A percentile compares a stretch with the other conserved stretches of the same genome.
Evolutionary conservation across 2,113 vertebrate genomes (phyloP).

Genomic region (Heterocephalus glaber): DNA sequence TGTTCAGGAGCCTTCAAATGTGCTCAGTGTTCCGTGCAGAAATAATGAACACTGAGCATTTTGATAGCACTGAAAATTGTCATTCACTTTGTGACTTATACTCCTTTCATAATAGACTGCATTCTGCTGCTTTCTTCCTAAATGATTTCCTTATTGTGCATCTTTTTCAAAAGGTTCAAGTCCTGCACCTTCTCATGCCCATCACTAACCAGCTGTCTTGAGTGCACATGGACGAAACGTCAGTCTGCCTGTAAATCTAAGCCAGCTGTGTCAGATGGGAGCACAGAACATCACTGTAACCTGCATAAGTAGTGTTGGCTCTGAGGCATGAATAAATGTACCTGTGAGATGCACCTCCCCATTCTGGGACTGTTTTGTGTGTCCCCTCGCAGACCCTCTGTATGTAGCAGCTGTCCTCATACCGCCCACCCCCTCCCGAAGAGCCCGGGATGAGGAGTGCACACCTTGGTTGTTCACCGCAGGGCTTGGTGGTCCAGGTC

Average conservation of each 20-base stretch:
- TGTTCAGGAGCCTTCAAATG: rapidly evolving
- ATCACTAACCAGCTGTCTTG: constrained; percentile 23
- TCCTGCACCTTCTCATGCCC: constrained; percentile 9
- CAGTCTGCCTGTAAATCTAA: not conserved
- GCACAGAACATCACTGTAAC: rapidly evolving
- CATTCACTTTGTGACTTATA: not conserved
- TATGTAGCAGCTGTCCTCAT: rapidly evolving
- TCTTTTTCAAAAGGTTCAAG: constrained; percentile 49
- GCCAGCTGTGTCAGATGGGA: not conserved
- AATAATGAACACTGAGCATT: rapidly evolving
- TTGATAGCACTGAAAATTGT: too few species aligned
- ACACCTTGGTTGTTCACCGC: rapidly evolving
- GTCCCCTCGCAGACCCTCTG: rapidly evolving
- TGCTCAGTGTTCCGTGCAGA: rapidly evolving
- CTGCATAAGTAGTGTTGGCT: rapidly evolving
- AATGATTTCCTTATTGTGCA: rapidly evolving
- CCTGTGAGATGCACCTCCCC: not conserved
- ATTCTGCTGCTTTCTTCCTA: not conserved
- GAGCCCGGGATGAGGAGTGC: too few species aligned
- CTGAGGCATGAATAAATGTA: constrained; percentile 58
- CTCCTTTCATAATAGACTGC: rapidly evolving
- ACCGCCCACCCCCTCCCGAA: not conserved
- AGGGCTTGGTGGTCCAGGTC: rapidly evolving
- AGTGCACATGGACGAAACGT: not conserved
- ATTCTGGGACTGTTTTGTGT: not conserved